Percentiles rank a stretch among this genome's conserved stretches.
These are phyloP conservation scores for Arenaria interpres DNA, from an alignment of 2,113 vertebrate species.

Conservation along the genomic window DNA sequence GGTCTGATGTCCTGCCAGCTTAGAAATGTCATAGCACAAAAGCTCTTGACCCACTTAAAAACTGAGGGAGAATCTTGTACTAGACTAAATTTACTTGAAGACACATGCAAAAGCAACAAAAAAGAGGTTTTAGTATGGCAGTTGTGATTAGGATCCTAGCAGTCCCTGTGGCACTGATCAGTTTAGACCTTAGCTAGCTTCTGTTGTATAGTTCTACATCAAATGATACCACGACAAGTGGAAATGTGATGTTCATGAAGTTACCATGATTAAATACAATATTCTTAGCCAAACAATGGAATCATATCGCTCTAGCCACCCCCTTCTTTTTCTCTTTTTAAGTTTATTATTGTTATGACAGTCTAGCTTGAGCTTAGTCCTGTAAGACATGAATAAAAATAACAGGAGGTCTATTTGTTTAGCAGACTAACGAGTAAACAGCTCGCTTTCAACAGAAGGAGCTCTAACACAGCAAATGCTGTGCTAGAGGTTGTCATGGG, in stretches of 20 bases:
- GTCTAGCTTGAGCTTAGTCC: neutral
- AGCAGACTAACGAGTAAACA: neutral
- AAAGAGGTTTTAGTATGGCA: neutral
- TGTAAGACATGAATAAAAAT: neutral
- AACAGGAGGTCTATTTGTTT: neutral
- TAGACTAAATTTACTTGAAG: neutral
- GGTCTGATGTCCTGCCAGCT: neutral
- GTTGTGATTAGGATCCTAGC: neutral
- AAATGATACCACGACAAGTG: neutral
- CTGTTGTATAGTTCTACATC: neutral
- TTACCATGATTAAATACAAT: neutral
- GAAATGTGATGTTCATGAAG: neutral
- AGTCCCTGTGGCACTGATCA: neutral
- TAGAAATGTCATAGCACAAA: neutral
- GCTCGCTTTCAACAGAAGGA: slow-evolving; percentile 30
- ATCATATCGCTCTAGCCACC: neutral
- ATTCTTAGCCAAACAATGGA: neutral
- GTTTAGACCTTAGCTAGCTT: neutral
- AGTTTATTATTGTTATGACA: neutral
- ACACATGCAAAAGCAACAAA: neutral
- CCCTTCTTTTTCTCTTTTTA: neutral
- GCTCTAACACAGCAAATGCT: slow-evolving; percentile 19
- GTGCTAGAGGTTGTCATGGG: neutral
- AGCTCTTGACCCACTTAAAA: neutral
- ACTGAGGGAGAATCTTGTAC: neutral